A percentile compares a stretch with the other conserved stretches of the same genome.
Evolutionary conservation across 2,113 vertebrate species (phyloP).

Genomic region (Castor canadensis): DNA sequence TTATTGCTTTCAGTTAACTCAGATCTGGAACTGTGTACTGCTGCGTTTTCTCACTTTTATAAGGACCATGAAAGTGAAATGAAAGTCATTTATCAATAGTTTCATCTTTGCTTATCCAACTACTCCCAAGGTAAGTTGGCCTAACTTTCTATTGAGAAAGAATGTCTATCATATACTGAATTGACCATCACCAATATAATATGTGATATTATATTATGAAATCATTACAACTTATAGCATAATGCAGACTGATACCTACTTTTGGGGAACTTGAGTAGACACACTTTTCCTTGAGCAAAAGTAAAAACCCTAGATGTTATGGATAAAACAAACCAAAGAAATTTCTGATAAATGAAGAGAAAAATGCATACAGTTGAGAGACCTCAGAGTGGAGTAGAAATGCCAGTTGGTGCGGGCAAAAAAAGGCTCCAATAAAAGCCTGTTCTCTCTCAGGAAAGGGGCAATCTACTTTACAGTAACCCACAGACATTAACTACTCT

Average conservation of each 20-base stretch:
- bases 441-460: background rate
- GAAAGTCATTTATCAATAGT: background rate
- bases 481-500: background rate
- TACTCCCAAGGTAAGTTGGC: background rate
- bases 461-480: background rate
- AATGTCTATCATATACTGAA: background rate
- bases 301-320: background rate
- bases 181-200: background rate
- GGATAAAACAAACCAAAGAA: background rate
- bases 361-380: background rate
- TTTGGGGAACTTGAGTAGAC: background rate
- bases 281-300: background rate
- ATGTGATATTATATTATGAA: background rate
- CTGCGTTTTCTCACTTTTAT: background rate
- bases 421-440: background rate
- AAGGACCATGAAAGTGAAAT: background rate
- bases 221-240: slow-evolving; percentile 13
- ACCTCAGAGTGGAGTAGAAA: too few relatives aligned
- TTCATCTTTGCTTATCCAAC: background rate
- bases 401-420: background rate
- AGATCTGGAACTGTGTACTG: background rate
- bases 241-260: background rate
- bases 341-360: background rate
- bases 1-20: background rate
- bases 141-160: slow-evolving; percentile 32